These are phyloP conservation scores for Kryptolebias marmoratus DNA, from an alignment of 2,113 vertebrate species.

Conservation along the genomic window DNA sequence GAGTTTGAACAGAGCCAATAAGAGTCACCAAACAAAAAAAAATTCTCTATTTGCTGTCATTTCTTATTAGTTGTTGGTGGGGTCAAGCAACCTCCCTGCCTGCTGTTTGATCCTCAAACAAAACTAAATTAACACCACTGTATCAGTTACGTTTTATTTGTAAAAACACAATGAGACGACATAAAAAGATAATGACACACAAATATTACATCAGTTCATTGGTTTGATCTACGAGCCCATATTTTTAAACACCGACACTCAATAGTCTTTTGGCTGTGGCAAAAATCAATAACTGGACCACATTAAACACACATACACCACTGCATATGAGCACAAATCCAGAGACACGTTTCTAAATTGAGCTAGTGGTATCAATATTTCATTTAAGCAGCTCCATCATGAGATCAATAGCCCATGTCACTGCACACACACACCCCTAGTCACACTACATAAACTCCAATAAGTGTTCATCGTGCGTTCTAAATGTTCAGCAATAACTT, in stretches of 20 bases:
- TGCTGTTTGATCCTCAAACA: conserved; percentile 8
- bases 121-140: conserved; percentile 13
- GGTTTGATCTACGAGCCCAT: conserved; percentile 23
- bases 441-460: conserved; percentile 44
- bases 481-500: conserved; percentile 38
- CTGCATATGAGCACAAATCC: background rate
- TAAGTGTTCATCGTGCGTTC: conserved; percentile 25
- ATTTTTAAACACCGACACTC: conserved; percentile 22
- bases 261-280: conserved; percentile 27
- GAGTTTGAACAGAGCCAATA: conserved; percentile 6
- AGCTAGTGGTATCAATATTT: conserved; percentile 39
- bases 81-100: conserved; percentile 1
- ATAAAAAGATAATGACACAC: background rate
- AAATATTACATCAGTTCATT: conserved; percentile 2
- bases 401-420: conserved; percentile 37
- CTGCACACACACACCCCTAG: conserved; percentile 2
- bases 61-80: conserved; percentile 1
- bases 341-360: conserved; percentile 11
- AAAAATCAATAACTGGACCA: conserved; percentile 52
- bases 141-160: background rate
- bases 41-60: conserved; percentile 3
- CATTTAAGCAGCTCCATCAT: conserved; percentile 51
- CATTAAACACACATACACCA: conserved; percentile 40
- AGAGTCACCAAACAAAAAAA: conserved; percentile 5
- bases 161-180: background rate